phyloP scores from a whole-genome alignment of 92 coral and sea anemone genomes.

The Anthopleura xanthogrammica region DNA sequence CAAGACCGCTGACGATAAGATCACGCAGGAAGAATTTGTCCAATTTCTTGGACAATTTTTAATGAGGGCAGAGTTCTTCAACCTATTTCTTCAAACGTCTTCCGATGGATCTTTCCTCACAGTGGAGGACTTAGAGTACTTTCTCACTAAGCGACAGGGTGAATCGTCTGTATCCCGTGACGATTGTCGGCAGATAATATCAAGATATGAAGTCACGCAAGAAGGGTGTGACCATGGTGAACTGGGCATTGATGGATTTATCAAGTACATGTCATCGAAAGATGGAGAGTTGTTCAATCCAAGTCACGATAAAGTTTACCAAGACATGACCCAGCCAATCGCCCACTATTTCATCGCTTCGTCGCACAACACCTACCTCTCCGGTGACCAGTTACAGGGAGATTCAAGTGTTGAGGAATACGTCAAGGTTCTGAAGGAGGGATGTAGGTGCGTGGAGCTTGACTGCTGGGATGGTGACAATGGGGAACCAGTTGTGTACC shows the following conservation, averaged over 20 bases:
- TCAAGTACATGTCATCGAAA: slow-evolving; percentile 54
- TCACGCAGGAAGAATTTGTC: slow-evolving; percentile 29
- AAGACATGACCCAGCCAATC: slow-evolving; percentile 71
- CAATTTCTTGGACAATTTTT: slow-evolving; percentile 27
- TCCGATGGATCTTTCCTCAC: slow-evolving; percentile 38
- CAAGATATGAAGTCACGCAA: slow-evolving; percentile 41
- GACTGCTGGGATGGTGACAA: slow-evolving; percentile 79
- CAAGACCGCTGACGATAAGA: not conserved
- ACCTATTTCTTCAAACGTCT: slow-evolving; percentile 32
- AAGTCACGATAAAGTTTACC: slow-evolving; percentile 56
- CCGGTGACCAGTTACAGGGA: slow-evolving; percentile 59
- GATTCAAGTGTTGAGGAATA: slow-evolving; percentile 60
- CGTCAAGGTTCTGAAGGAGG: slow-evolving; percentile 49
- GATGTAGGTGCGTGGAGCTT: slow-evolving; percentile 75
- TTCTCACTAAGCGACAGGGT: slow-evolving; percentile 34
- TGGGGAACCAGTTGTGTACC: slow-evolving; percentile 68
- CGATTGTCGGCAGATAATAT: slow-evolving; percentile 34
- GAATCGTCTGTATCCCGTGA: slow-evolving; percentile 20
- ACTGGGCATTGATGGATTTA: slow-evolving; percentile 51
- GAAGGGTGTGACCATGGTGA: slow-evolving; percentile 36
- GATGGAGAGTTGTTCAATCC: slow-evolving; percentile 62
- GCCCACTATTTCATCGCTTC: slow-evolving; percentile 75
- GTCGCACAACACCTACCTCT: slow-evolving; percentile 76
- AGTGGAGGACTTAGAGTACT: slow-evolving; percentile 44
- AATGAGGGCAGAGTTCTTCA: slow-evolving; percentile 23